These are phyloP conservation scores for Clarias batrachus DNA, from an alignment of 2,113 vertebrate species.

Conservation along the genomic window DNA sequence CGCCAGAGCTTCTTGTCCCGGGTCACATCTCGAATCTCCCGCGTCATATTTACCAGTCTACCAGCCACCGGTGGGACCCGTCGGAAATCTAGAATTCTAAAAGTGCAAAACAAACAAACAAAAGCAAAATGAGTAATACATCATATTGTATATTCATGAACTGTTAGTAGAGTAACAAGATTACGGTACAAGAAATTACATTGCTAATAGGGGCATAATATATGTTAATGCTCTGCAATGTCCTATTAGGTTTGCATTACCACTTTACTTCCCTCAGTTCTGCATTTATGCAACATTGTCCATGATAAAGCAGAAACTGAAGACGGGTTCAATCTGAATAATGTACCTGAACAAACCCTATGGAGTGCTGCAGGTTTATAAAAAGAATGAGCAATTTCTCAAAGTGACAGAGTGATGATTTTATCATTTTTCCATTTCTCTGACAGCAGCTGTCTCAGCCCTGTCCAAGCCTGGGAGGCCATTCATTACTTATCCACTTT, in stretches of 20 bases:
- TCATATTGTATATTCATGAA: conserved; percentile 1
- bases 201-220: neutral
- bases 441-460: conserved; percentile 20
- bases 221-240: neutral
- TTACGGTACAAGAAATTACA: neutral
- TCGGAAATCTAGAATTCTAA: conserved; percentile 86
- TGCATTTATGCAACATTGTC: neutral
- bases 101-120: neutral
- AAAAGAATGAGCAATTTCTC: conserved; percentile 10
- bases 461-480: conserved; percentile 9
- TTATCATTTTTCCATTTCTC: conserved; percentile 35
- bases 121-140: neutral
- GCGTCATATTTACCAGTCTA: conserved; percentile 92
- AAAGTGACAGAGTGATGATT: conserved; percentile 27
- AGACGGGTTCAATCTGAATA: neutral
- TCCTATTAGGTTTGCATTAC: neutral
- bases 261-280: neutral
- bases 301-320: neutral
- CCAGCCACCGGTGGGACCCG: conserved; percentile 93
- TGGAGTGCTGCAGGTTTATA: conserved; percentile 13
- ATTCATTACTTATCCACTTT: conserved; percentile 30
- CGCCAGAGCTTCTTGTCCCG: conserved; percentile 94
- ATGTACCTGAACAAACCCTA: conserved; percentile 17
- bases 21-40: conserved; percentile 91
- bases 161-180: neutral